Evolutionary conservation across 64 coral and sea anemone genomes (phyloP).

Genomic region (Dendrophyllia cribrosa): DNA sequence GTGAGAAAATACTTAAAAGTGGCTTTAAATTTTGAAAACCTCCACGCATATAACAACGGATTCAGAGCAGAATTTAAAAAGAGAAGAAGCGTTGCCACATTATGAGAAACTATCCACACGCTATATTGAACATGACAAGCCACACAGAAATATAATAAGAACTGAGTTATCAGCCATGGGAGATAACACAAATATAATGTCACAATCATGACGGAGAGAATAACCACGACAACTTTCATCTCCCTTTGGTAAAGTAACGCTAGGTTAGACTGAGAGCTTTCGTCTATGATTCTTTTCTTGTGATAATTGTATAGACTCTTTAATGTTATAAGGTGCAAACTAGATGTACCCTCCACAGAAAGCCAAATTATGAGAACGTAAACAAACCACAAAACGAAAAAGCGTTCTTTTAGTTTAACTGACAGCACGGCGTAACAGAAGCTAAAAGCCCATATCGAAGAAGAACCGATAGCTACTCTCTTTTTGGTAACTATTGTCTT

Average conservation of each 20-base stretch:
- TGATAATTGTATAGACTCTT: not conserved
- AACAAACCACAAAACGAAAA: not conserved
- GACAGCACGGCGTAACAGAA: not conserved
- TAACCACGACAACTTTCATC: slow-evolving; percentile 17
- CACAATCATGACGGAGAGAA: slow-evolving; percentile 8
- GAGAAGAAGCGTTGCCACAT: not conserved
- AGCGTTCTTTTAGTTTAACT: not conserved
- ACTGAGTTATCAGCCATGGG: not conserved
- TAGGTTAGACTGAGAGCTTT: not conserved
- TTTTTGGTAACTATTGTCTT: slow-evolving; percentile 34
- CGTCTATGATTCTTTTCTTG: not conserved
- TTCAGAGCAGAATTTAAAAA: not conserved
- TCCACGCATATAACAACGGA: not conserved
- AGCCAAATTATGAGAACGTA: not conserved
- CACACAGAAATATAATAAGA: not conserved
- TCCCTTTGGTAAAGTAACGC: not conserved
- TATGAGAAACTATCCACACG: not conserved
- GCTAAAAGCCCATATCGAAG: slow-evolving; percentile 9
- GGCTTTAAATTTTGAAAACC: slow-evolving; percentile 17
- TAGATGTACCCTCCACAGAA: not conserved
- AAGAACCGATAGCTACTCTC: not conserved
- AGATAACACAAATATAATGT: not conserved
- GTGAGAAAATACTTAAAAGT: not conserved
- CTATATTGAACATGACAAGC: not conserved
- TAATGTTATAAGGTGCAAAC: not conserved